Evolutionary conservation across 2,888 invertebrate genomes (phyloP), one percentile per base, ranked within the genome.

Genomic region (Mesodorylaimus sp.): DNA sequence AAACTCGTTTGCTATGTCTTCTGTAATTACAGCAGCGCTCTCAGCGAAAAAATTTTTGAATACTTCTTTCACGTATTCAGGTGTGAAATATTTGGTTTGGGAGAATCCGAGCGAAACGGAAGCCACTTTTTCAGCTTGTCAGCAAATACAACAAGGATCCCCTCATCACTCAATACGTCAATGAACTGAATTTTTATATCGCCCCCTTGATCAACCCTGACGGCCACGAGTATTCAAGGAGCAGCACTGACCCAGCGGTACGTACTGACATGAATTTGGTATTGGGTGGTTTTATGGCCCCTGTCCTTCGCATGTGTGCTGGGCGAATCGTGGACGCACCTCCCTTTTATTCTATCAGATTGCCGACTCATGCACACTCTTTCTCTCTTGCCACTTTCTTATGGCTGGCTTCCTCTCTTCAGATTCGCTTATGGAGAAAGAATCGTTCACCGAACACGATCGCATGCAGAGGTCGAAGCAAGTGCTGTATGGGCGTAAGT

Each of bases 361-460:
- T 32, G 32, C 16, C 32, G 16, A 32, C 32, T 32, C 32, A 32
- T 32, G 32, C 16, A 10, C 32, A 16, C 32, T 32, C 32, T 32
- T 32, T 10, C 7, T 32, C 16, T 32, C 32, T 7, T 10, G 16
- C 32, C 7, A 32, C 16, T 32, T 32, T 32, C 32, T 32, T 16
- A 16, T 7, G 10, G 32, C 32, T 16, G 32, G 16, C 32, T 32
- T 7, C n/a, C n/a, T n/a, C 10, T 23, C 25, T 38, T 38, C 29
- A 60, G 59, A 59, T 59, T 24, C 57, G 65, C 13, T 52, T 65
- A 27, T 64, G 64, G 64, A 52, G 64, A 19, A 64, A 64, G 52
- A 64, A 52, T 37, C 47, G 50, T 1, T 36, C 46, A 2, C 50
- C 52, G 2, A 26, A 25, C 10, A 25, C 26, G 1, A 47, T 43